These are phyloP conservation scores for Egretta garzetta DNA, from an alignment of 2,113 vertebrate genomes.

Conservation along the genomic window DNA sequence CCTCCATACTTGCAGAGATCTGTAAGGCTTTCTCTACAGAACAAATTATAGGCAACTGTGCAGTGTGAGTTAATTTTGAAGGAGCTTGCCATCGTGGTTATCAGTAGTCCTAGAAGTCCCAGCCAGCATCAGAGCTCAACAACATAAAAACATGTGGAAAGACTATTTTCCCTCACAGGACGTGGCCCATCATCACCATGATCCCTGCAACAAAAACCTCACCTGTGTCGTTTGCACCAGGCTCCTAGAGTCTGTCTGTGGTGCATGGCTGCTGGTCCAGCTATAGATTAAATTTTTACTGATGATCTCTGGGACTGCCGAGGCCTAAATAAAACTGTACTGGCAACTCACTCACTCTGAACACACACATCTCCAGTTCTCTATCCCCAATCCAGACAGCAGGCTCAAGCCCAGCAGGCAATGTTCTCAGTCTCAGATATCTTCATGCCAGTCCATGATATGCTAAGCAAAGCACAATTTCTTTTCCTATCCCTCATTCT, in stretches of 20 bases:
- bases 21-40: background rate
- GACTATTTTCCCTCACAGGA: background rate
- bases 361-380: background rate
- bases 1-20: background rate
- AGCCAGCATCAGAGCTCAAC: background rate
- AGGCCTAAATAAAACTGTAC: background rate
- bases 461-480: background rate
- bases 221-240: background rate
- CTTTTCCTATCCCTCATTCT: background rate
- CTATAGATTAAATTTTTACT: background rate
- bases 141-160: background rate
- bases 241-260: background rate
- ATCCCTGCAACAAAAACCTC: background rate
- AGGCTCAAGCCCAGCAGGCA: background rate
- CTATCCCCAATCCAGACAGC: background rate
- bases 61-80: background rate
- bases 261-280: background rate
- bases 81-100: background rate
- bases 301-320: background rate
- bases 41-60: background rate
- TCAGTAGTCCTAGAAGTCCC: background rate
- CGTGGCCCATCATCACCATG: background rate
- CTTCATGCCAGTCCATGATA: background rate
- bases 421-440: background rate
- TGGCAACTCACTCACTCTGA: background rate